Evolutionary conservation across 2,888 invertebrate genomes (phyloP), one percentile per base, ranked within the genome.

Genomic region (Onchidella celtica): DNA sequence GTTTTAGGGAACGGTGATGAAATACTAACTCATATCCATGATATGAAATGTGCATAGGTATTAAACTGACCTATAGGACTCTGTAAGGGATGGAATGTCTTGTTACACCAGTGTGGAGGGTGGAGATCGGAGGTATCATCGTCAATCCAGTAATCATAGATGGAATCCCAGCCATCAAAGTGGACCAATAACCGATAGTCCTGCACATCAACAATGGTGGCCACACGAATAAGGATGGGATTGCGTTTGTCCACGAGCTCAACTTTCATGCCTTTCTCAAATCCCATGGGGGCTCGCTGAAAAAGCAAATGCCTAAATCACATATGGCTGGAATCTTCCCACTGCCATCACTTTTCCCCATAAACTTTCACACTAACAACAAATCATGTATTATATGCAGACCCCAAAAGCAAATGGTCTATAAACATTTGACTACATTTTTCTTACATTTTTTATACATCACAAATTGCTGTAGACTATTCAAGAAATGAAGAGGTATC

Each of bases 41-140:
- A n/a, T n/a, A n/a, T n/a, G n/a, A n/a, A n/a, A n/a, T n/a, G n/a
- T n/a, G n/a, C n/a, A n/a, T n/a, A n/a, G n/a, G n/a, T n/a, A n/a
- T n/a, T n/a, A n/a, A n/a, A n/a, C 91, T 89, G 85, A 93, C 93
- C 96, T 66, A 97, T 95, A 21, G 98, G 98, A 14, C 96, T 95
- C 92, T 97, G 97, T 36, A 98, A 93, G 0, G 96, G 96, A 93
- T 98, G 98, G 1, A 96, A 96, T 0, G 97, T 97, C 73, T 97
- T 97, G 85, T 95, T 95, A 92, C 97, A 97, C 97, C 98, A 98
- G 55, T 97, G 97, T 84, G 97, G 95, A 0, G 98, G 98, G 94
- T 98, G 97, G 88, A 98, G 95, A 93, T 98, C 97, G 0, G 96
- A 95, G 86, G 95, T 96, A 93, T 98, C 97, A 92, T 98, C 98